Conservation (phyloP, 1,140 invertebrate species). For the Telenomus remus region DNA sequence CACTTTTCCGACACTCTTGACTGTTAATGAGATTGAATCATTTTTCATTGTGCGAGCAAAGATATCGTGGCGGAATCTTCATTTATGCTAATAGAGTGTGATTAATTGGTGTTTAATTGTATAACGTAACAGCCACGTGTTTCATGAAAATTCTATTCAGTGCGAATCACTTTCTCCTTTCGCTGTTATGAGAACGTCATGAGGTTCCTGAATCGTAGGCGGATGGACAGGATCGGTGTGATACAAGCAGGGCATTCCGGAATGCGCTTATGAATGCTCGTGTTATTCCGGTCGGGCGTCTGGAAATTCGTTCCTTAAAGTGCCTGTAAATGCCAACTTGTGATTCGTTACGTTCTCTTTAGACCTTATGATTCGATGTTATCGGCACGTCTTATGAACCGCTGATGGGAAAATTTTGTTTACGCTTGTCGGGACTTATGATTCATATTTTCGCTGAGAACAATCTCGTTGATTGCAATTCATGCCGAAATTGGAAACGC, state of each 20-base stretch:
- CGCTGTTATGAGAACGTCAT: conserved; percentile 71
- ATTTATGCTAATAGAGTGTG: conserved; percentile 39
- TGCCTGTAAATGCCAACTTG: conserved; percentile 35
- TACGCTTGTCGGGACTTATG: no score
- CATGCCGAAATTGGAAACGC: no score
- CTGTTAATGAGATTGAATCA: no score
- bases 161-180: conserved; percentile 73
- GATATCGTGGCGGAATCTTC: conserved; percentile 10
- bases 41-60: not conserved
- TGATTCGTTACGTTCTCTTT: conserved; percentile 32
- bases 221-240: conserved; percentile 16
- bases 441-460: no score
- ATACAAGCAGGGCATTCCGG: conserved; percentile 7
- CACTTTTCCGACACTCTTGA: no score
- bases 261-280: conserved; percentile 26
- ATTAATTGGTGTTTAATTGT: conserved; percentile 51
- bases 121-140: conserved; percentile 68
- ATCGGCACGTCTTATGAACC: conserved; percentile 11
- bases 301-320: conserved; percentile 14
- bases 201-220: conserved; percentile 50
- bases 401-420: conserved; percentile 5
- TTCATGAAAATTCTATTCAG: conserved; percentile 60
- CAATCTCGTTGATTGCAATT: no score
- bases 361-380: conserved; percentile 10
- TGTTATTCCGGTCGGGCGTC: not conserved